Base-by-base conservation (phyloP, 2,888 invertebrate species). In the Chrysotoxum bicinctum region DNA sequence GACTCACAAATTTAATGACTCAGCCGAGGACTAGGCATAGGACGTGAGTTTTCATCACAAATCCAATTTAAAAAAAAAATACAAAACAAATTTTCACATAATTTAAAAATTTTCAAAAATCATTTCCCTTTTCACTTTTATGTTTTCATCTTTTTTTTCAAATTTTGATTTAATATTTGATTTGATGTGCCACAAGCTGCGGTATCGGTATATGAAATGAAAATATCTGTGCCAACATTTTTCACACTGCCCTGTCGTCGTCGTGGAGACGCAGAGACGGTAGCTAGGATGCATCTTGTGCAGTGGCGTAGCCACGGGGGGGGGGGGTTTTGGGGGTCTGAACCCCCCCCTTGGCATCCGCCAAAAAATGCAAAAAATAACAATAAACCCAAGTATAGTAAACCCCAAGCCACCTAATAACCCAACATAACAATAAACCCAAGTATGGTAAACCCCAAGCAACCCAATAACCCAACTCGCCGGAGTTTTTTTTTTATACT, bases 41-140 rank as follows among this genome's bases (percentile, higher is more conserved):
- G 21, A 76, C 80, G 43, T 75, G 75, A 72, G 50, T 77, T 77
- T 72, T 72, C 77, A 70, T 58, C 81, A 60, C 58, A 58, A 58
- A 14, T 69, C 37, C 43, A 26, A 30, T 23, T 32, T 7, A 43
- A 43, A 16, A 43, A 40, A 69, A 75, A 52, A 40, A 69, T 69
- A 54, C 19, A 30, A 37, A 75, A 66, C 64, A 70, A 80, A 35
- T 75, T 75, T 80, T 69, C 68, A 81, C 70, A 76, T 72, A 72
- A 62, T 79, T 70, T 37, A 54, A 21, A 19, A 40, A 8, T 76
- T 56, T 64, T 35, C 21, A 64, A 64, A 64, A 70, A 14, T 72
- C 26, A 77, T 68, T 75, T 73, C 50, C 40, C 73, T 66, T 66
- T 48, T 64, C n/a, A 72, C n/a, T 70, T 72, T 77, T 58, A 40